phyloP scores from a whole-genome alignment of 2,888 invertebrate genomes.

The Adelphocoris suturalis region DNA sequence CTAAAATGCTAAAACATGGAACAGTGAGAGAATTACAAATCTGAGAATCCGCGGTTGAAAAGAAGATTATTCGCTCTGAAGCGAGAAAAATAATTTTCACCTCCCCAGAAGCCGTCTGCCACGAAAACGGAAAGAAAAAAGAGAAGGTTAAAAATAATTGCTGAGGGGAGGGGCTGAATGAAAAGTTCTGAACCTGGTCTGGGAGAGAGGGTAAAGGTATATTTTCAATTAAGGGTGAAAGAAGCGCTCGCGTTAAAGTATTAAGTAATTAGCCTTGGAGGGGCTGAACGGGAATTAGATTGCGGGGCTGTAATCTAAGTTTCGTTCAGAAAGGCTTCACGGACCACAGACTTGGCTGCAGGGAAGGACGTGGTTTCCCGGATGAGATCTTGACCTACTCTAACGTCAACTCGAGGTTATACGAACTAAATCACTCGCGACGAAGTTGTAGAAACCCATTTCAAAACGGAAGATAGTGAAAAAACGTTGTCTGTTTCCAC shows the following conservation, averaged over 20 bases:
- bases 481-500: too few relatives aligned
- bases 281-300: conserved; percentile 14
- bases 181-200: conserved; percentile 1
- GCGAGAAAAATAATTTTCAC: not conserved
- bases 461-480: too few relatives aligned
- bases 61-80: conserved; percentile 8
- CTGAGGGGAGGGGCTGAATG: conserved; percentile 11
- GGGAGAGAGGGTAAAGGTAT: conserved; percentile 1
- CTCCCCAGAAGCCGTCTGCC: conserved; percentile 27
- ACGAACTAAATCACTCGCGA: too few relatives aligned
- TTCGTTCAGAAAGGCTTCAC: not conserved
- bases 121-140: not conserved
- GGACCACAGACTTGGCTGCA: not conserved
- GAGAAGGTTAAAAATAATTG: conserved; percentile 21
- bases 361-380: too few relatives aligned
- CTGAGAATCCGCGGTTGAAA: conserved; percentile 14
- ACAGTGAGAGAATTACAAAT: conserved; percentile 10
- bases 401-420: too few relatives aligned
- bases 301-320: conserved; percentile 8
- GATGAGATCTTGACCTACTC: too few relatives aligned
- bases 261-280: conserved; percentile 19
- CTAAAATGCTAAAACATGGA: not conserved
- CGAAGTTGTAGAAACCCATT: too few relatives aligned
- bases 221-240: conserved; percentile 25
- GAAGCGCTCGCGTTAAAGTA: not conserved